Evolutionary conservation across 1,140 invertebrate species (phyloP), one percentile per base, ranked within the genome.

Genomic region (Zaprionus davidi): DNA sequence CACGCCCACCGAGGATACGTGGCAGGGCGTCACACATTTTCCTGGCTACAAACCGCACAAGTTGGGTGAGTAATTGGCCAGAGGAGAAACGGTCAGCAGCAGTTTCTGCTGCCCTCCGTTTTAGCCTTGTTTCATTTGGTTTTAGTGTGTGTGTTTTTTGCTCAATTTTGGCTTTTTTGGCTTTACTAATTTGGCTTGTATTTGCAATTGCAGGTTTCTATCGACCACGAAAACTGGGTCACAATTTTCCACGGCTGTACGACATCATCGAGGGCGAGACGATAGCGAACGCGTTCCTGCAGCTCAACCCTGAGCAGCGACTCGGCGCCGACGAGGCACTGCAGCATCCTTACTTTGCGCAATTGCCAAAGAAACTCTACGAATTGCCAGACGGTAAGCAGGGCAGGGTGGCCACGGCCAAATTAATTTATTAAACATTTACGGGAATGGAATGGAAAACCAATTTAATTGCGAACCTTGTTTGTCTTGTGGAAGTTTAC

Each of bases 1-100:
- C 65, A 98, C 98, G 55, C 98, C 98, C 24, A 97, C 96, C 5
- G 97, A 98, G 93, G 96, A 97, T 80, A 96, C 96, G 77, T 99
- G 98, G 98, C 94, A 95, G 69, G 98, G 98, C 60, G 97, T 98
- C 31, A 96, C 96, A 36, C 95, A 96, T 86, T 94, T 98, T 81
- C 97, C 97, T 17, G 97, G 97, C 76, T 98, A 98, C 92, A 96
- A 96, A 92, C 94, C 96, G 90, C 97, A 97, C 93, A 96, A 96
- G 94, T 94, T 97, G 93, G 94, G 92, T 93, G 60, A 84, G 84
- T 91, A 81, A 90, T 90, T 81, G 78, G 65, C 78, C 22, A 62
- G 7, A 41, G 17, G 13, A 31, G 12, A 4, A 28, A 15, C 28
- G 24, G 24, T 4, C 24, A 3, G 36, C 11, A 38, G 4, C 36